Percentiles rank a stretch among this genome's conserved stretches.
phyloP scores from a whole-genome alignment of 1,140 invertebrate species.

The Sitobion miscanthi region DNA sequence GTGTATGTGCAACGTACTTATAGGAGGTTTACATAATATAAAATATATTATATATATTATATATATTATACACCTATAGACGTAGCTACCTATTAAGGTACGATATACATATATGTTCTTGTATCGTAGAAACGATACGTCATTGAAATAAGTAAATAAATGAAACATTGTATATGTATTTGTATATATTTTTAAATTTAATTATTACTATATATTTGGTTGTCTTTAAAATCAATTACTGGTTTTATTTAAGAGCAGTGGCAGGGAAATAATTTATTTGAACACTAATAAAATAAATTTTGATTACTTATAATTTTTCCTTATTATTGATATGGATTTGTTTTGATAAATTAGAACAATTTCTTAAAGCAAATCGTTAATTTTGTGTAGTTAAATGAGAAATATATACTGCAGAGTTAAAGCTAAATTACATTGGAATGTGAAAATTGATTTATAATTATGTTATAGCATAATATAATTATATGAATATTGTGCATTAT shows the following conservation, averaged over 20 bases:
- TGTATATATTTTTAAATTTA: neutral
- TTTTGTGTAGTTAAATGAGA: slow-evolving; percentile 2
- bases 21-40: no score
- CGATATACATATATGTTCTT: no score
- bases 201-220: neutral
- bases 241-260: neutral
- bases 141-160: no score
- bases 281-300: neutral
- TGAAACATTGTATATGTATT: no score
- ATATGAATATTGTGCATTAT: neutral
- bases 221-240: neutral
- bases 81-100: no score
- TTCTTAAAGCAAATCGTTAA: neutral
- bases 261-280: neutral
- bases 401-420: neutral
- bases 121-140: no score
- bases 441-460: slow-evolving; percentile 23
- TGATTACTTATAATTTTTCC: neutral
- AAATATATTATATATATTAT: no score
- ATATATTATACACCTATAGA: no score
- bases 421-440: neutral
- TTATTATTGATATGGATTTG: neutral
- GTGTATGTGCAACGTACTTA: no score
- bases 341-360: slow-evolving; percentile 32
- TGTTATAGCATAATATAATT: neutral